Percentiles rank a stretch among this genome's conserved stretches.
These are phyloP conservation scores for Capromys pilorides DNA, from an alignment of 2,797 vertebrate genomes.

Conservation along the genomic window DNA sequence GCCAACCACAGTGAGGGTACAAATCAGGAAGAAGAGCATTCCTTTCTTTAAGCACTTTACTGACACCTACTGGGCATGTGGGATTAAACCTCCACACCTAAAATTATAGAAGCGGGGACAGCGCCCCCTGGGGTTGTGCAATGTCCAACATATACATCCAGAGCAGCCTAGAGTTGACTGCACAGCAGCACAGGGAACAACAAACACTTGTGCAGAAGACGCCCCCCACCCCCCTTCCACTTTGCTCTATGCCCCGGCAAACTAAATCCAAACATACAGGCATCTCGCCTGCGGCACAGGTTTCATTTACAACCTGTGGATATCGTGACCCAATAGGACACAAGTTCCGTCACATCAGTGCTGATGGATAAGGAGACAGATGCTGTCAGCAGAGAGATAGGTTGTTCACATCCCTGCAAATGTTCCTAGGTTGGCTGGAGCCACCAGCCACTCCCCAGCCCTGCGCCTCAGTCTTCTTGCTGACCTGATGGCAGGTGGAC, in stretches of 20 bases:
- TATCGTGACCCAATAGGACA: accelerated
- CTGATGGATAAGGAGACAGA: accelerated
- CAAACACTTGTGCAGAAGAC: background rate
- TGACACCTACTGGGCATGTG: constrained; percentile 66
- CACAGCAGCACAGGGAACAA: accelerated
- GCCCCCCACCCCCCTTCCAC: background rate
- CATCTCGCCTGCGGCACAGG: accelerated
- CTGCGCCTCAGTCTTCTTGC: background rate
- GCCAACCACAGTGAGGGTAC: accelerated
- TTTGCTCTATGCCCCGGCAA: background rate
- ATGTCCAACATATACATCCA: accelerated
- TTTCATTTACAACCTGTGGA: background rate
- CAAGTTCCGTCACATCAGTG: accelerated
- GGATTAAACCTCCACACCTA: background rate
- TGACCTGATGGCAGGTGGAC: accelerated
- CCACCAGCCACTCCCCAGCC: accelerated
- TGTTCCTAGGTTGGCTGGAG: accelerated
- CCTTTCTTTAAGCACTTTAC: background rate
- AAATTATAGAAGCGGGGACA: accelerated
- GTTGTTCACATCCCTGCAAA: background rate
- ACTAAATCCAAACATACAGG: background rate
- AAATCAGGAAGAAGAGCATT: accelerated
- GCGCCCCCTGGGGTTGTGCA: background rate
- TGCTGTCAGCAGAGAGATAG: no score
- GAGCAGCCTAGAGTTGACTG: accelerated